Percentiles rank a stretch among this genome's conserved stretches.
phyloP scores from a whole-genome alignment of 2,797 vertebrate species.

The Rallus crepitans region DNA sequence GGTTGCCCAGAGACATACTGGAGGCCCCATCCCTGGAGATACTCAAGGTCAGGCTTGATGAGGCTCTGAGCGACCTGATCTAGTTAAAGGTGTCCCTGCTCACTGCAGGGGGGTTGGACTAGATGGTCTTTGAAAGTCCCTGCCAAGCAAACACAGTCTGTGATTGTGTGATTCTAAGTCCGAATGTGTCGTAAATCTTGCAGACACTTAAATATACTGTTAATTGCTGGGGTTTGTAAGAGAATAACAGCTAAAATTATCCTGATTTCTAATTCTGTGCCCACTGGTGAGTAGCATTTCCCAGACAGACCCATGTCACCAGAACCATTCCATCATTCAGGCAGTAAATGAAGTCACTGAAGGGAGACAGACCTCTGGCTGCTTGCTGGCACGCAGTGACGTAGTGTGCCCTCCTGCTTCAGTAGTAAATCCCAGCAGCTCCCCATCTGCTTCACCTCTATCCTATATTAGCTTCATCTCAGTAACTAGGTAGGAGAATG shows the following conservation, averaged over 20 bases:
- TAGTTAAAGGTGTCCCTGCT: too few relatives aligned
- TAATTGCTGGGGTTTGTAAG: neutral
- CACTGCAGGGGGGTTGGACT: too few relatives aligned
- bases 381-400: rapidly evolving
- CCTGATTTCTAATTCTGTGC: neutral
- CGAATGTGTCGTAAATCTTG: neutral
- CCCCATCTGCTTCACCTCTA: neutral
- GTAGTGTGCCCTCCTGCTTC: rapidly evolving
- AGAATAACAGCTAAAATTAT: neutral
- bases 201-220: neutral
- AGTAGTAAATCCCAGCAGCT: rapidly evolving
- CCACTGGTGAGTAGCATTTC: neutral
- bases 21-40: too few relatives aligned
- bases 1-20: too few relatives aligned
- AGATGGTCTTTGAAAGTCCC: too few relatives aligned
- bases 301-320: neutral
- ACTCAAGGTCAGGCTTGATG: too few relatives aligned
- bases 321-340: neutral
- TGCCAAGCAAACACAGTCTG: too few relatives aligned
- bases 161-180: too few relatives aligned
- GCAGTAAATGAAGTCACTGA: rapidly evolving
- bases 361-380: neutral
- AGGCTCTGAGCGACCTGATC: too few relatives aligned
- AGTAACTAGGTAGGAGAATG: neutral
- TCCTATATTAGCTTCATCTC: neutral